Evolutionary conservation across 1,140 invertebrate species (phyloP), one percentile per base, ranked within the genome.

Genomic region (Drosophila mauritiana): DNA sequence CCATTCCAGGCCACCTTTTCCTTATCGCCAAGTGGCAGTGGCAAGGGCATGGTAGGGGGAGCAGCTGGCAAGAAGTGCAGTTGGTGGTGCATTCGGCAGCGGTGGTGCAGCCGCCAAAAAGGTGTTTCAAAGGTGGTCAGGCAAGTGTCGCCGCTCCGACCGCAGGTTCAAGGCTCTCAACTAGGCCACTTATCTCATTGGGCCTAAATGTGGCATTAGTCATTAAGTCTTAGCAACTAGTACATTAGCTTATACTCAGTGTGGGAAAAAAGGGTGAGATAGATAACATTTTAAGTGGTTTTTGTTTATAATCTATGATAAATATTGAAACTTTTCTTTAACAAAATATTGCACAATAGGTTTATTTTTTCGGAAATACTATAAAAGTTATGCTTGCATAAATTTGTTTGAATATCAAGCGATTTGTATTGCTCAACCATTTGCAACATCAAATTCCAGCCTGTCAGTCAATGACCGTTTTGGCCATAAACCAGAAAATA

Each of bases 31-130:
- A 48, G 43, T 27, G 43, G 61, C 58, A 59, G 56, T 57, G 75
- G 17, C 2, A 31, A 10, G 31, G 31, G 3, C 31, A 31, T 31
- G 31, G 31, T 2, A 48, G 54, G 49, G 34, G 22, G 45, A 55
- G 74, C 80, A 85, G 81, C 80, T 83, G 80, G 73, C 48, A 64
- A 62, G 45, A n/a, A 27, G 61, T 51, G 56, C 52, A 63, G 46
- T 68, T 59, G 69, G 73, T 72, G 53, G 55, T 45, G 68, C 73
- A 73, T 5, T 27, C 22, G 25, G 25, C 25, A 6, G 25, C 25
- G 70, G 65, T 64, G 73, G 15, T 31, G 7, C 17, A 40, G 22
- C 39, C 63, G 65, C 31, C 49, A 48, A 36, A 72, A 67, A 67
- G 59, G 63, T 65, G 59, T 17, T 37, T 8, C 43, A 8, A 31